These are phyloP conservation scores for Microctonus aethiopoides DNA, from an alignment of 2,888 invertebrate species.

Conservation along the genomic window DNA sequence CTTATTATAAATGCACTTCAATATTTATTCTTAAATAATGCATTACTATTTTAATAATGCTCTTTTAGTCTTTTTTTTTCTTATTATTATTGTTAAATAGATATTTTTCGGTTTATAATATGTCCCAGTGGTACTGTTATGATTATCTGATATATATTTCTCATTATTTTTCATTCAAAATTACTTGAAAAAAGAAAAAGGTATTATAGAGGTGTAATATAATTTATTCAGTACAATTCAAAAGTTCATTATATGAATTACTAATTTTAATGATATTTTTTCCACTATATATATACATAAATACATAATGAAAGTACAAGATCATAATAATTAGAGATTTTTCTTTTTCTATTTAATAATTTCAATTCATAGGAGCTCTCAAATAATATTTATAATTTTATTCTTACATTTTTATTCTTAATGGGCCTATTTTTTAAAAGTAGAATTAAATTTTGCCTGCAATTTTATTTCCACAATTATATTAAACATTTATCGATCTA, in stretches of 20 bases:
- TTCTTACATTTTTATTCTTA: background rate
- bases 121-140: background rate
- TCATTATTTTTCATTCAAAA: background rate
- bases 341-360: background rate
- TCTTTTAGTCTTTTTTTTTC: background rate
- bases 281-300: background rate
- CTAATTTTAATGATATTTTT: background rate
- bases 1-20: background rate
- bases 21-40: background rate
- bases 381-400: background rate
- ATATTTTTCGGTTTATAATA: background rate
- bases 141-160: background rate
- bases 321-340: background rate
- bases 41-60: background rate
- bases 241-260: background rate
- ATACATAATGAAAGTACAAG: background rate
- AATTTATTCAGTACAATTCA: background rate
- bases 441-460: background rate
- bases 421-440: background rate
- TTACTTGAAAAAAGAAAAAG: background rate
- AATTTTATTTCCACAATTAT: background rate
- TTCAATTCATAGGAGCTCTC: background rate
- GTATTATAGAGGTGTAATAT: background rate
- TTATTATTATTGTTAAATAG: too few relatives aligned
- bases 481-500: background rate